Base-by-base conservation (phyloP, 1,140 invertebrate genomes). In the Lethocerus indicus region DNA sequence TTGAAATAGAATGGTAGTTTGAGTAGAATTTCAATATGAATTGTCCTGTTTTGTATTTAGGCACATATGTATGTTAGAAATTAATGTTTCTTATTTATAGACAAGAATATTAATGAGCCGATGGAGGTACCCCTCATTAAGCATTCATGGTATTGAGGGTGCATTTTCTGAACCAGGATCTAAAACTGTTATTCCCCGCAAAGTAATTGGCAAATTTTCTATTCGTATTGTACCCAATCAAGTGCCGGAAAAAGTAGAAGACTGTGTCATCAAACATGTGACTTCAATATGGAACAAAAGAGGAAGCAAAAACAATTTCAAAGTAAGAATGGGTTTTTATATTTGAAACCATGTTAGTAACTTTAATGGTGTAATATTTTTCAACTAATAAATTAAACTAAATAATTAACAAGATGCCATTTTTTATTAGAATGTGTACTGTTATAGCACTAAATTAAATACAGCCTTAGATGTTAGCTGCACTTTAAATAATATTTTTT, bases 171-270 rank as follows among this genome's bases (percentile, higher is more conserved):
- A 90, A 54, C 70, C 81, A 16, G 94, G 94, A 39, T 76, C 79
- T 25, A 98, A 98, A 63, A 96, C 92, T 50, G 92, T 97, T 0
- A 97, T 98, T 58, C 93, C 93, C 1, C 71, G 78, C 32, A 94
- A 92, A 67, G 92, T 97, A 0, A 83, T 80, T 59, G 93, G 93
- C 26, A 98, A 98, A 66, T 97, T 98, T 64, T 96, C 91, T 0
- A 83, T 97, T 55, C 76, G 94, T 55, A 76, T 94, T 57, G 93
- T 98, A 0, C 92, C 93, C 1, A 72, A 95, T 62, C 90, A 94
- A 71, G 75, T 78, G 35, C 87, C 88, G 1, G 72, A 79, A 28
- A 71, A 81, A 56, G 74, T 91, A 26, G 76, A 78, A 47, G 67
- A 85, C 55, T 71, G 76, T 41, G 87, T 92, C 1, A 67, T 74